Evolutionary conservation across 2,888 invertebrate species (phyloP).

Genomic region (Mayetiola destructor): DNA sequence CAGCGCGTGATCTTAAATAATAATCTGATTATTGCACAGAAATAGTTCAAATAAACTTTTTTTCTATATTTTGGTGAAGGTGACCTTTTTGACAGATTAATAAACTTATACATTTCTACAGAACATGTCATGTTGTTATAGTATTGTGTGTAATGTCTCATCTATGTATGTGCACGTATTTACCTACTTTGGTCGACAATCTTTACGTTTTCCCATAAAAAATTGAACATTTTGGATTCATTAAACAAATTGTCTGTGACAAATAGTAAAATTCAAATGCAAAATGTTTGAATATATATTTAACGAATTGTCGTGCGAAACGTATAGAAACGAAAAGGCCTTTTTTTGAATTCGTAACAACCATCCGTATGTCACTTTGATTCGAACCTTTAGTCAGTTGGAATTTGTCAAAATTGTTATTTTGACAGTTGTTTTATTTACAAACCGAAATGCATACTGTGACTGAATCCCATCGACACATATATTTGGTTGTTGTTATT

Average conservation of each 20-base stretch:
- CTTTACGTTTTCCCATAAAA: neutral
- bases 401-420: neutral
- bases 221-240: neutral
- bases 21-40: too few relatives aligned
- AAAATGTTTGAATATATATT: neutral
- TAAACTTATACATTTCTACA: neutral
- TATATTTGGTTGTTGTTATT: too few relatives aligned
- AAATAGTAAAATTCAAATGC: neutral
- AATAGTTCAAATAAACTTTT: too few relatives aligned
- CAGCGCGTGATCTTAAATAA: too few relatives aligned
- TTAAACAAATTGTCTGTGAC: neutral
- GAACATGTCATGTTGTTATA: neutral
- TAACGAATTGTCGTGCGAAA: too few relatives aligned
- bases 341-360: neutral
- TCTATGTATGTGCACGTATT: neutral
- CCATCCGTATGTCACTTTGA: neutral
- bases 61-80: too few relatives aligned
- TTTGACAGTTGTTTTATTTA: slow-evolving; percentile 6
- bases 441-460: neutral
- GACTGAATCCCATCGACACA: too few relatives aligned
- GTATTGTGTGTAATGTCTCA: neutral
- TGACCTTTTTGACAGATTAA: slow-evolving; percentile 7
- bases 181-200: neutral
- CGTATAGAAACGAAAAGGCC: too few relatives aligned
- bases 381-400: neutral